phyloP scores from a whole-genome alignment of 2,888 invertebrate species.

The Thera britannica region DNA sequence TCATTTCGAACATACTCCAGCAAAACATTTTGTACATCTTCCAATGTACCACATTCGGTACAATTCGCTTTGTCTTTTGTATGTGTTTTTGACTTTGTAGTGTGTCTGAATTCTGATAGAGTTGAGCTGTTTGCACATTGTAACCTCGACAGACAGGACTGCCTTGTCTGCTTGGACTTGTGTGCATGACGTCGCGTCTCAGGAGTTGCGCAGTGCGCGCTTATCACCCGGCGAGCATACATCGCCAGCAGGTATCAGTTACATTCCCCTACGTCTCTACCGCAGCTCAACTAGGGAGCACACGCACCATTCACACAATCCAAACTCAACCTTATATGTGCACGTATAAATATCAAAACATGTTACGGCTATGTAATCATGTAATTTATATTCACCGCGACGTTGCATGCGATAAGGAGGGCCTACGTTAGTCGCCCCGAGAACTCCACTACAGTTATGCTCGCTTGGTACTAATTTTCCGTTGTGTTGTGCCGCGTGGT shows the following conservation, averaged over 20 bases:
- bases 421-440: conserved; percentile 18
- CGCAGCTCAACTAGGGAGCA: conserved; percentile 32
- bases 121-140: conserved; percentile 47
- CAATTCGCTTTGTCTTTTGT: too few species aligned
- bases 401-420: conserved; percentile 43
- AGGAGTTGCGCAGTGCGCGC: conserved; percentile 85
- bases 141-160: conserved; percentile 45
- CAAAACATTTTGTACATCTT: too few species aligned
- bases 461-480: conserved; percentile 69
- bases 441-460: conserved; percentile 51
- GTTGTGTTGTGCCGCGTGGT: conserved; percentile 80
- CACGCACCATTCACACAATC: conserved; percentile 33
- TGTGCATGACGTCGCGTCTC: conserved; percentile 75
- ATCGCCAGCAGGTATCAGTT: conserved; percentile 49
- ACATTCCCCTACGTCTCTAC: conserved; percentile 55
- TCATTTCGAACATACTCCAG: too few species aligned
- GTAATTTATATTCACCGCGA: conserved; percentile 39
- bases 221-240: conserved; percentile 74
- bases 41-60: too few species aligned
- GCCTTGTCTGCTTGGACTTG: conserved; percentile 50
- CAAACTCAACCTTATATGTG: conserved; percentile 42
- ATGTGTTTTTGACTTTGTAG: neutral
- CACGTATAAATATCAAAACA: conserved; percentile 32
- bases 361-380: conserved; percentile 15
- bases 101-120: conserved; percentile 34